These are phyloP conservation scores for Melanotaenia boesemani DNA, from an alignment of 2,797 vertebrate genomes.

Conservation along the genomic window DNA sequence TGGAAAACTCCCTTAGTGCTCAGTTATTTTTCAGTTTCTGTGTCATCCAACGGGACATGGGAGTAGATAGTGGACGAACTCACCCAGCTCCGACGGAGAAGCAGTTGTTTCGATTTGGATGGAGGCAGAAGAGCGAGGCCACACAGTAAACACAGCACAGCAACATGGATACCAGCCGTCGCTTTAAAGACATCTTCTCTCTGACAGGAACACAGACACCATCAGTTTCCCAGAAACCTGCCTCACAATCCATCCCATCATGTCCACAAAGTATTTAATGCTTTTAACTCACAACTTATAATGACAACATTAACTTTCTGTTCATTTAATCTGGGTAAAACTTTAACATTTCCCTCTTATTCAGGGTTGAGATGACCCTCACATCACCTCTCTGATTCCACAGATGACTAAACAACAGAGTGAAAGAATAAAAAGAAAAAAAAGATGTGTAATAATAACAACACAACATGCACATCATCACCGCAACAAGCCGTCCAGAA, in stretches of 20 bases:
- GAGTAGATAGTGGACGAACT: constrained; percentile 44
- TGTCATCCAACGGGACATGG: too few relatives aligned
- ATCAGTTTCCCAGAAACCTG: too few relatives aligned
- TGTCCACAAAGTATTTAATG: too few relatives aligned
- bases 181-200: constrained; percentile 81
- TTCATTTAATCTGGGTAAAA: too few relatives aligned
- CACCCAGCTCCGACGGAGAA: constrained; percentile 75
- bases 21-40: too few relatives aligned
- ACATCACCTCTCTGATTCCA: not conserved
- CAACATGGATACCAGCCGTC: constrained; percentile 80
- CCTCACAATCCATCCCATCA: too few relatives aligned
- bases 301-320: too few relatives aligned
- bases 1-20: too few relatives aligned
- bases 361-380: not conserved
- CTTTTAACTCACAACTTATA: too few relatives aligned
- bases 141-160: constrained; percentile 83
- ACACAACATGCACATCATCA: constrained; percentile 29
- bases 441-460: not conserved
- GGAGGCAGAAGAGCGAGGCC: constrained; percentile 82
- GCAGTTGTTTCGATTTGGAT: constrained; percentile 77
- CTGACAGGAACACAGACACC: constrained; percentile 29
- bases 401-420: not conserved
- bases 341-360: too few relatives aligned
- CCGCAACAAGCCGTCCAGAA: constrained; percentile 39
- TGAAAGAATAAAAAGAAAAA: not conserved